Evolutionary conservation across 2,113 vertebrate genomes (phyloP).

Genomic region (Semicossyphus pulcher): DNA sequence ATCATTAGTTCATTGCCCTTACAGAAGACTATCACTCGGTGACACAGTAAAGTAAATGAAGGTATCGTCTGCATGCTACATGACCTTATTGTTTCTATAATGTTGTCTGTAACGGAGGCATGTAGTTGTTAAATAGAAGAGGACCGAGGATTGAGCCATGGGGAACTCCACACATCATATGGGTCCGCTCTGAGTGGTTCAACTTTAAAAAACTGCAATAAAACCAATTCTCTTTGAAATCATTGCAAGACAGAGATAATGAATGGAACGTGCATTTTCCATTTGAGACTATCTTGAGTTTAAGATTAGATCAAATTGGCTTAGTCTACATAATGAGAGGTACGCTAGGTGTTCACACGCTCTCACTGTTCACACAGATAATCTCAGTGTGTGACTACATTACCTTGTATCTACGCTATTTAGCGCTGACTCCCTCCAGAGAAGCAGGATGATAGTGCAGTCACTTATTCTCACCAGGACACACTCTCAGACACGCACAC

Average conservation of each 20-base stretch:
- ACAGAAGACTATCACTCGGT: too few species aligned
- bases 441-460: conserved; percentile 21
- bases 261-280: neutral
- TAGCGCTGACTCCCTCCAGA: conserved; percentile 6
- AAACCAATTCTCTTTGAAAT: neutral
- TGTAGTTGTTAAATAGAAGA: neutral
- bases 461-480: conserved; percentile 26
- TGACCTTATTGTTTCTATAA: neutral
- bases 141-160: neutral
- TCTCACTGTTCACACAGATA: neutral
- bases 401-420: neutral
- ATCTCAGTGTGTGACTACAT: conserved; percentile 25
- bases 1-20: too few species aligned
- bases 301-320: conserved; percentile 14
- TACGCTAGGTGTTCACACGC: conserved; percentile 21
- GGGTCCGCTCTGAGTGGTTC: neutral
- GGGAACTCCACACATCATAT: neutral
- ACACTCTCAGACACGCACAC: conserved; percentile 17
- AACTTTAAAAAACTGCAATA: neutral
- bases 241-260: conserved; percentile 19
- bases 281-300: conserved; percentile 2
- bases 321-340: conserved; percentile 29
- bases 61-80: neutral
- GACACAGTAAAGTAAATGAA: neutral
- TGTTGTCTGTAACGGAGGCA: neutral